phyloP scores from a whole-genome alignment of 2,888 invertebrate species.

The Megastigmus dorsalis region DNA sequence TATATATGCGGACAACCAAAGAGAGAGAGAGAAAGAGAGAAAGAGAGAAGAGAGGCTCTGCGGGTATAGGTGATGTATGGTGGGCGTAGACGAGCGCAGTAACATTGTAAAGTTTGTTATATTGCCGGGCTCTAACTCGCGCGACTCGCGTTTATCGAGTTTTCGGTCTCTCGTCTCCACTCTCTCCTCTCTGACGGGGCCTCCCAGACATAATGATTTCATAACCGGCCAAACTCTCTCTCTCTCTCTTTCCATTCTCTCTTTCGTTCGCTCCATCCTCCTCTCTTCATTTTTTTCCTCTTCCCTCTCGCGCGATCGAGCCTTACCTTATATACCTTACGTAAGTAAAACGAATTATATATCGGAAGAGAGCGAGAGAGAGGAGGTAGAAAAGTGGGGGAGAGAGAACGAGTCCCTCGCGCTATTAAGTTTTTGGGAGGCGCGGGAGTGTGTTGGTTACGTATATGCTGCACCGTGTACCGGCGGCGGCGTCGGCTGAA shows the following conservation, averaged over 20 bases:
- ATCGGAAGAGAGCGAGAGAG: neutral
- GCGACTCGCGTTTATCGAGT: slow-evolving; percentile 54
- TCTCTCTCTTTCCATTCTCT: neutral
- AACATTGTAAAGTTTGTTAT: slow-evolving; percentile 71
- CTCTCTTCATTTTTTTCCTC: neutral
- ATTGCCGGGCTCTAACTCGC: slow-evolving; percentile 61
- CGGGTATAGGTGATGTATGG: slow-evolving; percentile 68
- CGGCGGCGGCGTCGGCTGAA: neutral
- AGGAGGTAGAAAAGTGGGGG: too few relatives aligned
- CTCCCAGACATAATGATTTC: slow-evolving; percentile 36
- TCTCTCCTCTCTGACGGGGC: neutral
- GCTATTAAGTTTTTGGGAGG: slow-evolving; percentile 25
- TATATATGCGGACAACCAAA: too few relatives aligned
- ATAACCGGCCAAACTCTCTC: slow-evolving; percentile 15
- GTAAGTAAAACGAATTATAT: slow-evolving; percentile 13
- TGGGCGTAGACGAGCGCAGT: slow-evolving; percentile 68
- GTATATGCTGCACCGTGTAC: too few relatives aligned
- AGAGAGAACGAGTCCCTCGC: too few relatives aligned
- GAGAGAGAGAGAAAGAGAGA: neutral
- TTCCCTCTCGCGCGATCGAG: too few relatives aligned
- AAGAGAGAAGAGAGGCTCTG: slow-evolving; percentile 53
- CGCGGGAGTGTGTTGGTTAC: neutral
- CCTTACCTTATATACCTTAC: too few relatives aligned
- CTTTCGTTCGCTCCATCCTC: neutral
- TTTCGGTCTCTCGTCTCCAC: slow-evolving; percentile 39